Evolutionary conservation across 2,888 invertebrate genomes (phyloP).

Genomic region (Catocala nupta): DNA sequence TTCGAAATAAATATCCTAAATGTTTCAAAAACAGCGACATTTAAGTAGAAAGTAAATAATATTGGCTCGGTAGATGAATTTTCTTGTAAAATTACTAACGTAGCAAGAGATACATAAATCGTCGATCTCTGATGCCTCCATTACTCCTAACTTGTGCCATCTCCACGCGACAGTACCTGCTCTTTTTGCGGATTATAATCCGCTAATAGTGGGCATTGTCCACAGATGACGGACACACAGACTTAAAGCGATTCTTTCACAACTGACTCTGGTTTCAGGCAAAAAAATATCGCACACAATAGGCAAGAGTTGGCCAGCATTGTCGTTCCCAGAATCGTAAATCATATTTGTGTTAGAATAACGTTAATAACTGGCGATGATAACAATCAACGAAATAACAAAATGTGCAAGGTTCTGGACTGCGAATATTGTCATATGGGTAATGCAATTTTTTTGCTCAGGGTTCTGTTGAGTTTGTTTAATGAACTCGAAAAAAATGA

Average conservation of each 20-base stretch:
- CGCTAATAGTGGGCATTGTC: constrained; percentile 86
- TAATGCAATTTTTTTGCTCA: constrained; percentile 52
- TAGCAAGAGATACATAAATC: too few relatives aligned
- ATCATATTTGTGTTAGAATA: constrained; percentile 78
- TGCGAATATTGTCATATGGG: constrained; percentile 27
- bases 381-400: constrained; percentile 37
- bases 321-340: constrained; percentile 72
- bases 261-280: constrained; percentile 57
- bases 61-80: too few relatives aligned
- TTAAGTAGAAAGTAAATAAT: too few relatives aligned
- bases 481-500: constrained; percentile 51
- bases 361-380: constrained; percentile 46
- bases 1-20: too few relatives aligned
- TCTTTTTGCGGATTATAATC: constrained; percentile 84
- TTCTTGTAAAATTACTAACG: too few relatives aligned
- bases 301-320: constrained; percentile 77
- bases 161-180: constrained; percentile 72
- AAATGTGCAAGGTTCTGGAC: constrained; percentile 47
- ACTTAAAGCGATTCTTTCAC: constrained; percentile 65
- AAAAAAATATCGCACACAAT: constrained; percentile 67
- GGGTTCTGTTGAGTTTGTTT: constrained; percentile 53
- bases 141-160: constrained; percentile 48
- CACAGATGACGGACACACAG: constrained; percentile 74
- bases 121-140: neutral
- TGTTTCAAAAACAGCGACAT: too few relatives aligned